Conservation (phyloP, 1,140 invertebrate species). For the Caenorhabditis inopinata region DNA sequence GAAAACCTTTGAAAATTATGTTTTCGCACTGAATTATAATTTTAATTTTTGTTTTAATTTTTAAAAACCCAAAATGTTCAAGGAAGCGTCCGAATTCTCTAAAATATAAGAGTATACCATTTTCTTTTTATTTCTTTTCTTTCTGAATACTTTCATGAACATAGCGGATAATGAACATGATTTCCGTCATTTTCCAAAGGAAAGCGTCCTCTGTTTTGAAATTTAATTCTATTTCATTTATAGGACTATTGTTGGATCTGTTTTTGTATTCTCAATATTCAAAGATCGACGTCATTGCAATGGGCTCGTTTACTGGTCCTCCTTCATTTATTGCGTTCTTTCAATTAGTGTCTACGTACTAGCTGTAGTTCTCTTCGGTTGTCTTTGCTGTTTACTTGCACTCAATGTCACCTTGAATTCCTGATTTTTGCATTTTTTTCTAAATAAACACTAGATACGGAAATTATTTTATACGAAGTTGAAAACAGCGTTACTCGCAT, state of each 20-base stretch:
- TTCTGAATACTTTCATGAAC: neutral
- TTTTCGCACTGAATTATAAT: neutral
- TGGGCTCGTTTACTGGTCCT: neutral
- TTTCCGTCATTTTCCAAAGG: too few species aligned
- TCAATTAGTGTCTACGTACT: neutral
- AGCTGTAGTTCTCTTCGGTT: neutral
- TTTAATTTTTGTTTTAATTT: too few species aligned
- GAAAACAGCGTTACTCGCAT: too few species aligned
- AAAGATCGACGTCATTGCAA: neutral
- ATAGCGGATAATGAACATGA: neutral
- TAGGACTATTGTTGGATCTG: neutral
- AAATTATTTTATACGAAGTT: too few species aligned
- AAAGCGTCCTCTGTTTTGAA: too few species aligned
- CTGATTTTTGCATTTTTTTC: neutral
- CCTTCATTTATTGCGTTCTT: neutral
- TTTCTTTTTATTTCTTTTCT: slow-evolving; percentile 42
- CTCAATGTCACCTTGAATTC: neutral
- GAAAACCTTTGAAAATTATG: too few species aligned
- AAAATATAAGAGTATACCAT: neutral
- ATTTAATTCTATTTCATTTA: too few species aligned
- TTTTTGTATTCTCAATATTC: neutral
- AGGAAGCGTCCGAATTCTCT: neutral
- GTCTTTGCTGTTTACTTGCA: neutral
- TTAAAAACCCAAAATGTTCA: neutral
- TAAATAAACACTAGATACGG: too few species aligned